Evolutionary conservation across 2,797 vertebrate species (phyloP).

Genomic region (Scomberomorus guttatus): DNA sequence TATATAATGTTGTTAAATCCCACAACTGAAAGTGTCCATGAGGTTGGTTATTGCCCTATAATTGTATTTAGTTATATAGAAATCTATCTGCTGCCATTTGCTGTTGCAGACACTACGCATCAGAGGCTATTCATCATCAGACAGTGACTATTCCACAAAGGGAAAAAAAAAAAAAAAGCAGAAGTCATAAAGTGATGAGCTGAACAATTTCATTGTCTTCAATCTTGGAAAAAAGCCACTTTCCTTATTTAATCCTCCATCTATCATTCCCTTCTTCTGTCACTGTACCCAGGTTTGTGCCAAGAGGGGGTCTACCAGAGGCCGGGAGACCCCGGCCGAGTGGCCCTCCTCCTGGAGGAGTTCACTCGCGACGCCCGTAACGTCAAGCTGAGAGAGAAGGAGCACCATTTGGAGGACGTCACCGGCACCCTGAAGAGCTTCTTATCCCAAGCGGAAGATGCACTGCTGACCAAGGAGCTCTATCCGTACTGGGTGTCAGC

Average conservation of each 20-base stretch:
- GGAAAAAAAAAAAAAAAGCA: neutral
- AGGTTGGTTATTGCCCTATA: slow-evolving; percentile 14
- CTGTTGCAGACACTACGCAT: neutral
- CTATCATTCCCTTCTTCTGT: too few species aligned
- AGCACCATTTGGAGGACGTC: slow-evolving; percentile 93
- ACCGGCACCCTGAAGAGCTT: slow-evolving; percentile 93
- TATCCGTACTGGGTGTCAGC: slow-evolving; percentile 97
- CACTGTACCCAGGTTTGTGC: slow-evolving; percentile 88
- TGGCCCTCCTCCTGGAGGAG: slow-evolving; percentile 88
- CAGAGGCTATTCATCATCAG: slow-evolving; percentile 1
- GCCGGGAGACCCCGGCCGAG: slow-evolving; percentile 84
- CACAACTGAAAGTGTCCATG: slow-evolving; percentile 9
- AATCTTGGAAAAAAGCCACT: neutral
- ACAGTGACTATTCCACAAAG: neutral
- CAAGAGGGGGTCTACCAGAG: slow-evolving; percentile 92
- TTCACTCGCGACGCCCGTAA: slow-evolving; percentile 93
- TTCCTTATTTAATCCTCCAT: neutral
- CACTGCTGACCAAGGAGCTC: slow-evolving; percentile 94
- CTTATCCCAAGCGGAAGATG: slow-evolving; percentile 92
- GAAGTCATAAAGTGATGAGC: neutral
- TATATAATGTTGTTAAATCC: slow-evolving; percentile 49
- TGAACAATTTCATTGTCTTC: neutral
- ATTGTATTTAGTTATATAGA: slow-evolving; percentile 17
- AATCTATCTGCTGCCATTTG: slow-evolving; percentile 1
- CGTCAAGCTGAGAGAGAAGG: slow-evolving; percentile 92